phyloP scores from a whole-genome alignment of 1,140 invertebrate species.

The Pseudomyrmex pallidus region DNA sequence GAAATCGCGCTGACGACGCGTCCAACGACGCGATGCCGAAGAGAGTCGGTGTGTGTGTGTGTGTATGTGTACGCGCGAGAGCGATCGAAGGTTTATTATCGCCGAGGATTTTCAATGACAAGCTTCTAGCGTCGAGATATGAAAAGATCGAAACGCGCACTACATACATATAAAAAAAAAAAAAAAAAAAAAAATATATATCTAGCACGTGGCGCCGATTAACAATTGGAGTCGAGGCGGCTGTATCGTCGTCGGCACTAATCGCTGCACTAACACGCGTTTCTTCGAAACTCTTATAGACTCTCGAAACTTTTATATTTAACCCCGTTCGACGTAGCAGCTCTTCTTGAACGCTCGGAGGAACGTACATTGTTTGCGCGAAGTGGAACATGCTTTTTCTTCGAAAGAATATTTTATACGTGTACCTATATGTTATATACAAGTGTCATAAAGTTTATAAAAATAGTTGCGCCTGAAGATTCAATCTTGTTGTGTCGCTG shows the following conservation, averaged over 20 bases:
- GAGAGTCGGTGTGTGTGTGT: too few species aligned
- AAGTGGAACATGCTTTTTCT: slow-evolving; percentile 41
- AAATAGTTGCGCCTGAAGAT: background rate
- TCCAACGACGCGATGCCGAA: background rate
- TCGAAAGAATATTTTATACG: slow-evolving; percentile 7
- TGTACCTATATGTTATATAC: background rate
- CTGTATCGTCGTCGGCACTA: background rate
- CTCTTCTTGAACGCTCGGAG: slow-evolving; percentile 5
- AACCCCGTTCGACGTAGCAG: slow-evolving; percentile 25
- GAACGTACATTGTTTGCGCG: slow-evolving; percentile 22
- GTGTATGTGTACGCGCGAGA: background rate
- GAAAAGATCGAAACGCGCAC: background rate
- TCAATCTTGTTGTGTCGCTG: background rate
- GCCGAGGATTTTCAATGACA: background rate
- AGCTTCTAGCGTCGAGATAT: background rate
- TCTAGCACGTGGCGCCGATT: slow-evolving; percentile 67
- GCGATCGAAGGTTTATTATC: background rate
- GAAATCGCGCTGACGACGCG: background rate
- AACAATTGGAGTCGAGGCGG: slow-evolving; percentile 8
- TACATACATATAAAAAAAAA: background rate
- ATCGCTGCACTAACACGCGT: background rate
- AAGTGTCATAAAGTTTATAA: background rate
- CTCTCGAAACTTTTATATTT: slow-evolving; percentile 40
- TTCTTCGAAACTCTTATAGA: slow-evolving; percentile 49
- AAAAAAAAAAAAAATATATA: slow-evolving; percentile 30